phyloP scores from a whole-genome alignment of 2,888 invertebrate species.

The Xylota sylvarum region DNA sequence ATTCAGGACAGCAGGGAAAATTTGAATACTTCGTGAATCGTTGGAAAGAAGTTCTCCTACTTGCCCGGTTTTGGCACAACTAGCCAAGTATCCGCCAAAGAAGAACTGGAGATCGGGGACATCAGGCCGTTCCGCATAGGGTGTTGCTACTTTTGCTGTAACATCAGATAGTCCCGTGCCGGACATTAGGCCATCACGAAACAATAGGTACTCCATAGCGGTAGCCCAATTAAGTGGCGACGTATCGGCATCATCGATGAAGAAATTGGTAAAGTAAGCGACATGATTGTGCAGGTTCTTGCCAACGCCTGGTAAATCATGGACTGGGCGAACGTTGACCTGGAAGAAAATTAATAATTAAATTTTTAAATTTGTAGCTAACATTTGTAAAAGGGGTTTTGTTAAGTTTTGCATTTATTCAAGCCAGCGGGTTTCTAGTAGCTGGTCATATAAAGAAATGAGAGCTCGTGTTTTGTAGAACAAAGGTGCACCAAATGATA shows the following conservation, averaged over 20 bases:
- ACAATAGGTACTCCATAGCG: conserved; percentile 95
- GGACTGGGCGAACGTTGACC: conserved; percentile 89
- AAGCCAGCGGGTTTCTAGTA: no score
- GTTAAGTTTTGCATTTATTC: no score
- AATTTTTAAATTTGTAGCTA: background rate
- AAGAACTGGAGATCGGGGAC: conserved; percentile 95
- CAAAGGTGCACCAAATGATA: no score
- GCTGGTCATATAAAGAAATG: no score
- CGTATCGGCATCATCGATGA: conserved; percentile 93
- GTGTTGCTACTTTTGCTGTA: conserved; percentile 92
- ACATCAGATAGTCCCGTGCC: conserved; percentile 95
- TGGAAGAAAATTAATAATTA: conserved; percentile 40
- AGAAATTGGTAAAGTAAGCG: conserved; percentile 91
- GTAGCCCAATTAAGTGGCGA: conserved; percentile 96
- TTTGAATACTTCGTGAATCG: conserved; percentile 89
- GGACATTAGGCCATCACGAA: conserved; percentile 95
- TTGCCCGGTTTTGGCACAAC: conserved; percentile 94
- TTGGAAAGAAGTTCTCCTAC: conserved; percentile 91
- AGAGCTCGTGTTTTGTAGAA: no score
- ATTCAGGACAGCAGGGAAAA: conserved; percentile 93
- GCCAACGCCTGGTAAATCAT: conserved; percentile 92
- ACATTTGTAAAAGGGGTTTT: no score
- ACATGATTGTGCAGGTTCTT: conserved; percentile 95
- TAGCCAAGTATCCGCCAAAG: conserved; percentile 94
- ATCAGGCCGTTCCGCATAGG: conserved; percentile 90